A percentile compares a stretch with the other conserved stretches of the same genome.
Evolutionary conservation across 2,888 invertebrate species (phyloP).

Genomic region (Mayetiola destructor): DNA sequence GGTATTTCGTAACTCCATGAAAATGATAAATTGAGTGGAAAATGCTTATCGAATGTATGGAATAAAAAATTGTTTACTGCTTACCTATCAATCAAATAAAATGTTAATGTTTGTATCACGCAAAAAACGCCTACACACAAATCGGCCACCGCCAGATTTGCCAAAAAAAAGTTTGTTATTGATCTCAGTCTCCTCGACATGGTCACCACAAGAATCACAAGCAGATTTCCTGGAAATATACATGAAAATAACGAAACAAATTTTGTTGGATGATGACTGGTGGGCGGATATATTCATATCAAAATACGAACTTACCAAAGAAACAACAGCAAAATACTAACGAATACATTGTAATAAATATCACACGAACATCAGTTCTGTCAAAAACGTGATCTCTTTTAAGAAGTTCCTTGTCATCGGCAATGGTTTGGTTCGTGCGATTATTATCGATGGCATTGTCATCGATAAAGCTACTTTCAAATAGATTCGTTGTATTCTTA

Average conservation of each 20-base stretch:
- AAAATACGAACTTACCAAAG: conserved; percentile 53
- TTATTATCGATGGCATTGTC: too few species aligned
- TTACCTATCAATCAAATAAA: conserved; percentile 62
- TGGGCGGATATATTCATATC: not conserved
- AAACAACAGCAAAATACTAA: conserved; percentile 69
- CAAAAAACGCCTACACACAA: conserved; percentile 87
- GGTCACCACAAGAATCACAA: conserved; percentile 75
- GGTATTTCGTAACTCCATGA: too few species aligned
- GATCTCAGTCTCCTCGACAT: conserved; percentile 68
- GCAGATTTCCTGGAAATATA: conserved; percentile 53
- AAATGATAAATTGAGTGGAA: too few species aligned
- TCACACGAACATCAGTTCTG: conserved; percentile 52
- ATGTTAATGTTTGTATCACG: conserved; percentile 75
- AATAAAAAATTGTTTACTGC: conserved; percentile 22
- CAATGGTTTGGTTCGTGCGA: not conserved
- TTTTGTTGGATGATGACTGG: not conserved
- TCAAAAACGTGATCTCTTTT: conserved; percentile 54
- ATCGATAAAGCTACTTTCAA: too few species aligned
- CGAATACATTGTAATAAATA: conserved; percentile 61
- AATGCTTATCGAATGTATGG: not conserved
- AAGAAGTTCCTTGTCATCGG: not conserved
- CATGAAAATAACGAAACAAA: not conserved
- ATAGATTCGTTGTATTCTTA: too few species aligned
- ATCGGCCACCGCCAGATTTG: conserved; percentile 80
- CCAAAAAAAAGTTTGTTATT: conserved; percentile 82